Evolutionary conservation across 2,113 vertebrate species (phyloP), one percentile per base, ranked within the genome.

Genomic region (Tragulus kanchil): DNA sequence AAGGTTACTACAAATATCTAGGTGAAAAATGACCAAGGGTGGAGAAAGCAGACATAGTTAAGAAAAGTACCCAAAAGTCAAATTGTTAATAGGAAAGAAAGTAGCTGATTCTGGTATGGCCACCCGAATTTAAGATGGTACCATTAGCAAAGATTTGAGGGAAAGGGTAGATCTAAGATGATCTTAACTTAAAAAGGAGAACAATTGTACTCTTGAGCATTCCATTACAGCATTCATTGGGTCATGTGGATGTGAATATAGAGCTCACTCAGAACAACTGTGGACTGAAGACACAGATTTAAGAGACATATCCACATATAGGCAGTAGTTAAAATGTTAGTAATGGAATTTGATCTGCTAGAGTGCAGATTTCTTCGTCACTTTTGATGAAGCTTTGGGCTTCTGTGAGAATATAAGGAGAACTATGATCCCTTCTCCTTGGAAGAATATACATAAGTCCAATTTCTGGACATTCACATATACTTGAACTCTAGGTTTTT

Each of bases 141-240:
- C 36, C 23, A 26, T 71, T 83, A 64, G 83, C 77, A 96, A 54
- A 69, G n/a, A 91, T 86, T 93, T 21, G 62, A 16, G 77, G n/a
- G 42, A 23, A 84, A 6, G 31, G 48, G 54, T 78, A 78, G 26
- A 11, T 52, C 91, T 85, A 50, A 12, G 67, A 89, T 86, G 48
- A 65, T 36, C 86, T 89, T 86, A 90, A 23, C 79, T 96, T 79
- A 81, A 67, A 42, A 42, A 93, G 61, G 58, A 81, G 42, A 71
- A 86, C 65, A 54, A 61, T 25, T 90, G 82, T 95, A 71, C 54
- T 95, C 88, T 78, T 52, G 84, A 71, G 1, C 36, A 95, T 59
- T 45, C 52, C 54, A 52, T 84, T 77, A 52, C 25, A 78, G 21
- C 2, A 59, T 64, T 9, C 10, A 69, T 0, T 31, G 87, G 62